Conservation (phyloP, 2,797 vertebrate genomes). For the Sarcophilus harrisii region DNA sequence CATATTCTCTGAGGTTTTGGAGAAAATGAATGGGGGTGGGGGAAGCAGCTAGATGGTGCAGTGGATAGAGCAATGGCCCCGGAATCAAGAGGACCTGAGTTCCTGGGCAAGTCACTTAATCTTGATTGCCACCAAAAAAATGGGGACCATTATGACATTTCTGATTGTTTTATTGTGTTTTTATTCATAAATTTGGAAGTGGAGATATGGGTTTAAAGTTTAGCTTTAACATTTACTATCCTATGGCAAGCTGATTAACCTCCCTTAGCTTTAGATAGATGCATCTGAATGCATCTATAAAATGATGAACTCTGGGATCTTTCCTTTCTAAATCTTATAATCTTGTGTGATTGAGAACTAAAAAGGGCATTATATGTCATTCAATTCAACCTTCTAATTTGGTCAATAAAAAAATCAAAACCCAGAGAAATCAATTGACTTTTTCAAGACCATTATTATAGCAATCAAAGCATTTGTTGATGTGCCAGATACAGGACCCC, state of each 20-base stretch:
- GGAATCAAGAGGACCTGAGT: no score
- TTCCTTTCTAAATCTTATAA: neutral
- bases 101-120: neutral
- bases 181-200: neutral
- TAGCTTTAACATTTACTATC: neutral
- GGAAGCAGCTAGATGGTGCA: no score
- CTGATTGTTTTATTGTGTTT: neutral
- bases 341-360: neutral
- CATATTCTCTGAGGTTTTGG: neutral
- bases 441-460: neutral
- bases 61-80: no score
- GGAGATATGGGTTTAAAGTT: neutral
- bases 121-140: neutral
- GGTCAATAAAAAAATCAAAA: neutral
- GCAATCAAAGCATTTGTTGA: neutral
- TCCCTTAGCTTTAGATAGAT: neutral
- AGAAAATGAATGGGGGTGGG: neutral
- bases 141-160: neutral
- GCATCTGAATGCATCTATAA: no score
- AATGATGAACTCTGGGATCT: neutral
- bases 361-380: neutral
- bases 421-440: neutral
- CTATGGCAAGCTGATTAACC: neutral
- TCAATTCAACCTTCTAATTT: neutral
- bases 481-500: neutral